phyloP scores from a whole-genome alignment of 2,888 invertebrate genomes.

The Acleris emargana region DNA sequence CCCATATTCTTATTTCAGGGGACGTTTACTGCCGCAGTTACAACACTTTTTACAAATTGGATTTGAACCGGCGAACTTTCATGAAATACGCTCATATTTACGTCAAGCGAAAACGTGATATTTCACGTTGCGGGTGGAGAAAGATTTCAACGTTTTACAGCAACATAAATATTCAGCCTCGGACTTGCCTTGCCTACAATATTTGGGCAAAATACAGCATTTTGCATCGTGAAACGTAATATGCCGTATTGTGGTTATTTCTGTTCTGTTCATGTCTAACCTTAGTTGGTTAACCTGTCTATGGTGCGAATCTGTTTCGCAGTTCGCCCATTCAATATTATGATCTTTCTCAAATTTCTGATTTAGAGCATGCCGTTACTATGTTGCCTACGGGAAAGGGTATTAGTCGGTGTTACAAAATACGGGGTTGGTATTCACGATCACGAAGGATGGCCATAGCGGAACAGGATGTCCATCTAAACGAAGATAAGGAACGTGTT shows the following conservation, averaged over 20 bases:
- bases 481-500: constrained; percentile 52
- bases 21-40: constrained; percentile 59
- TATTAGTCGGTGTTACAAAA: constrained; percentile 38
- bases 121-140: constrained; percentile 17
- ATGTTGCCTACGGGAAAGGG: background rate
- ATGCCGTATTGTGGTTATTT: background rate
- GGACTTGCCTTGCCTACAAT: background rate
- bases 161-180: constrained; percentile 24
- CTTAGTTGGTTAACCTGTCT: no score
- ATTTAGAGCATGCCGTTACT: constrained; percentile 14
- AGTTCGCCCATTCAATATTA: background rate
- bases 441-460: constrained; percentile 43
- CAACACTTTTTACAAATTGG: constrained; percentile 69
- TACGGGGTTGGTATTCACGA: constrained; percentile 41
- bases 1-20: constrained; percentile 62
- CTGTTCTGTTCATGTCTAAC: no score
- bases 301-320: background rate
- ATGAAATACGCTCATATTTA: constrained; percentile 46
- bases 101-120: constrained; percentile 18
- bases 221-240: background rate
- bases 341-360: constrained; percentile 3
- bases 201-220: background rate
- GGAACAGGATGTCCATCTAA: constrained; percentile 54
- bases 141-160: constrained; percentile 27
- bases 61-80: constrained; percentile 60